phyloP scores from a whole-genome alignment of 2,113 vertebrate species.

The Chaetura pelagica region DNA sequence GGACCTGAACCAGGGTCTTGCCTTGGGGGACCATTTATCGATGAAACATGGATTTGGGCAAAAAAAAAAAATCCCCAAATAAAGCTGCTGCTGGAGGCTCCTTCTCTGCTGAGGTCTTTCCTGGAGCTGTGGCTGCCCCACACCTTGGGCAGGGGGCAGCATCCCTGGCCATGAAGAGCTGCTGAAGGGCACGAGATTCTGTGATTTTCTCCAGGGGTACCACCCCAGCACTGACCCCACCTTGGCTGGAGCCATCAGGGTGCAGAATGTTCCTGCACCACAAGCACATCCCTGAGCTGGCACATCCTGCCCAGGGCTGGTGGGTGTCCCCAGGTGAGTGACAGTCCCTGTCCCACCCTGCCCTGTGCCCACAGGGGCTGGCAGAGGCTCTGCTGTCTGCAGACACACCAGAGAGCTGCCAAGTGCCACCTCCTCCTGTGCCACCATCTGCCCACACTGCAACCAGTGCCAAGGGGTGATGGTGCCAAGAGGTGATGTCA shows the following conservation, averaged over 20 bases:
- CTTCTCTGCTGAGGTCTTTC: not conserved
- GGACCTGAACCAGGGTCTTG: not conserved
- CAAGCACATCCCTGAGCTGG: not conserved
- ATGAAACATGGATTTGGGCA: not conserved
- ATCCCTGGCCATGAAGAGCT: not conserved
- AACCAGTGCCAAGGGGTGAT: not conserved
- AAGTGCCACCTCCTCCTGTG: not conserved
- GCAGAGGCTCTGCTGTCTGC: rapidly evolving
- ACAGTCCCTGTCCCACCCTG: not conserved
- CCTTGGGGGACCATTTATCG: rapidly evolving
- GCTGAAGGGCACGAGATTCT: not conserved
- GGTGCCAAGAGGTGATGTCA: constrained; percentile 47
- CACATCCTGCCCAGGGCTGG: rapidly evolving
- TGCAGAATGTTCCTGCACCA: not conserved
- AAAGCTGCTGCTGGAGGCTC: not conserved
- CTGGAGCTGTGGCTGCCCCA: not conserved
- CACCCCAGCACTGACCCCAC: no score
- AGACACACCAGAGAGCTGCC: not conserved
- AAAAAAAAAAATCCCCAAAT: not conserved
- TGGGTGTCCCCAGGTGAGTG: not conserved
- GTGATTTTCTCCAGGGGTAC: no score
- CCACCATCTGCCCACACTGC: constrained; percentile 13
- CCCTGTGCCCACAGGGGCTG: not conserved
- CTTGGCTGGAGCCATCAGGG: not conserved
- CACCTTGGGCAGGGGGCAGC: not conserved